These are phyloP conservation scores for Vannuccia rotundouncinata DNA, from an alignment of 2,888 invertebrate species.

Conservation along the genomic window DNA sequence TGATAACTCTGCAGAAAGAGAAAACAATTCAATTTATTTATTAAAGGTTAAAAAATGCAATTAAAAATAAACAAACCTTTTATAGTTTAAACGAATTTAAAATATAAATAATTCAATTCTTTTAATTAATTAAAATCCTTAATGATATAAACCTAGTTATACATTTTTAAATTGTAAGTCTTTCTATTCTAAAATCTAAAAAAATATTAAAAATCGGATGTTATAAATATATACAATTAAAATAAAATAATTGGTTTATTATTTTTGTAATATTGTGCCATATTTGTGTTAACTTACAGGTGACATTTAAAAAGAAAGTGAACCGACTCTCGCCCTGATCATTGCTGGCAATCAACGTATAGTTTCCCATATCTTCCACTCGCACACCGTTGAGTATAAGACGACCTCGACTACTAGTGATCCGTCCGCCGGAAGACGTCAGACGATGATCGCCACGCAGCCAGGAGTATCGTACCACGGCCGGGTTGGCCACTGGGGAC, in stretches of 20 bases:
- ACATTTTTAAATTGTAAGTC: too few species aligned
- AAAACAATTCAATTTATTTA: too few species aligned
- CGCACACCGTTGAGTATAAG: not conserved
- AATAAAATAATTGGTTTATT: not conserved
- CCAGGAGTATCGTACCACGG: conserved; percentile 17
- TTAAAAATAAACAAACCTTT: too few species aligned
- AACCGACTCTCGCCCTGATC: conserved; percentile 23
- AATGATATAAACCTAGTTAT: too few species aligned
- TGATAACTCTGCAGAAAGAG: too few species aligned
- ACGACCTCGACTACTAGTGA: not conserved
- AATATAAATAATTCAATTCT: too few species aligned
- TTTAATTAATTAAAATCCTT: too few species aligned
- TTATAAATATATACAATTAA: not conserved
- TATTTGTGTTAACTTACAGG: conserved; percentile 13
- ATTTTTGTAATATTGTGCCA: not conserved
- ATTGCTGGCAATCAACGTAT: conserved; percentile 28
- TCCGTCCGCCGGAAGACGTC: not conserved
- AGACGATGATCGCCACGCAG: not conserved
- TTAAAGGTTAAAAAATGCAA: too few species aligned
- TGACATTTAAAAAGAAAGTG: conserved; percentile 27
- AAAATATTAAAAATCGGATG: too few species aligned
- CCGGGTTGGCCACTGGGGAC: conserved; percentile 24
- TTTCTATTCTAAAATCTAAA: too few species aligned
- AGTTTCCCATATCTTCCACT: conserved; percentile 19
- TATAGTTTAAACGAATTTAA: too few species aligned